Conservation (phyloP, 2,113 vertebrate species). For the Microtus ochrogaster region DNA sequence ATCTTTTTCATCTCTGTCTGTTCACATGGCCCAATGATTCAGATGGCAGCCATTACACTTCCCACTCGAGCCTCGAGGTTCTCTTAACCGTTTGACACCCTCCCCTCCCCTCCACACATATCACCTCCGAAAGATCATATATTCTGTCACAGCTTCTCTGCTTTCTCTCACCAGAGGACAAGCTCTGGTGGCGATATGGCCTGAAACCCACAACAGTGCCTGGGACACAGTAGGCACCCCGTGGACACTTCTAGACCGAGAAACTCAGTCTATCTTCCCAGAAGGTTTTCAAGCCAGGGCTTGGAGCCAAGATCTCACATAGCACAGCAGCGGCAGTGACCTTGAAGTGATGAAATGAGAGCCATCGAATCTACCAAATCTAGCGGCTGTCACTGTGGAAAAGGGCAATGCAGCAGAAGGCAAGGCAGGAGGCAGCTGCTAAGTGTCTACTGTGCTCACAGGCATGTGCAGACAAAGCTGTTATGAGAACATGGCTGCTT, state of each 20-base stretch:
- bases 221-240: not conserved
- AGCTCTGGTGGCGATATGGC: not conserved
- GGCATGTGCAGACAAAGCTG: not conserved
- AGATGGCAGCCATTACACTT: not conserved
- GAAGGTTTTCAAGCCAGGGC: not conserved
- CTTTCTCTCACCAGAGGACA: not conserved
- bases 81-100: not conserved
- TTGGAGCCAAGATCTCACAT: not conserved
- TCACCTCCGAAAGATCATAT: not conserved
- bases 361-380: not conserved
- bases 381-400: not conserved
- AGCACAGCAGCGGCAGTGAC: not conserved
- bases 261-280: not conserved
- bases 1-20: not conserved
- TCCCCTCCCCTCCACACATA: not conserved
- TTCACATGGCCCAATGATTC: too few species aligned
- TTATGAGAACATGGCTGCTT: fast-evolving
- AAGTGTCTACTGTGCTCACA: not conserved
- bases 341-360: not conserved
- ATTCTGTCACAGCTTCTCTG: not conserved
- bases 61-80: not conserved
- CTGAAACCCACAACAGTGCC: not conserved
- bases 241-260: not conserved
- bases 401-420: not conserved
- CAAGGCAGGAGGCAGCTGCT: not conserved